Percentiles rank a stretch among this genome's conserved stretches.
Evolutionary conservation across 1,140 invertebrate species (phyloP).

Genomic region (Subanguina moxae): DNA sequence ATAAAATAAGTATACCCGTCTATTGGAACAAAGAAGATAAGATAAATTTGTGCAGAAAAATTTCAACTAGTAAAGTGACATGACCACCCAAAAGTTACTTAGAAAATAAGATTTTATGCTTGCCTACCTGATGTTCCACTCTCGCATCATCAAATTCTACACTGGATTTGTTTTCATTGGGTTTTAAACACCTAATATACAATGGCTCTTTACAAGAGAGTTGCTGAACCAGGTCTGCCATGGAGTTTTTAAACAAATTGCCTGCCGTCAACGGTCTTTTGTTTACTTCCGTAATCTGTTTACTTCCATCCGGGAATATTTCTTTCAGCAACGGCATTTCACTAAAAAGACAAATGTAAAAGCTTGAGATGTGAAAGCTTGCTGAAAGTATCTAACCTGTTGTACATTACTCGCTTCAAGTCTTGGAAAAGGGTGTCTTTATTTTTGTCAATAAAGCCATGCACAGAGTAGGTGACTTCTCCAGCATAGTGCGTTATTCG

Average conservation of each 20-base stretch:
- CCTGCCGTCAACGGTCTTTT: conserved; percentile 48
- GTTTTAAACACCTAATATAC: conserved; percentile 74
- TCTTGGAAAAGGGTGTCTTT: conserved; percentile 72
- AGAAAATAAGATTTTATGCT: conserved; percentile 64
- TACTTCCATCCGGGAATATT: conserved; percentile 32
- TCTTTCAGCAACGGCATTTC: conserved; percentile 68
- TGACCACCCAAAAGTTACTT: conserved; percentile 68
- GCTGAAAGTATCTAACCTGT: conserved; percentile 65
- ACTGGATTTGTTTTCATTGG: conserved; percentile 72
- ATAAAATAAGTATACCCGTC: not conserved
- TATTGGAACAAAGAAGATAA: not conserved
- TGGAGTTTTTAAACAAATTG: conserved; percentile 47
- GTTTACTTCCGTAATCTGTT: conserved; percentile 66
- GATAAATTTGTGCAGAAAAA: conserved; percentile 61
- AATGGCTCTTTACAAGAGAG: conserved; percentile 69
- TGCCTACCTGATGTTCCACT: conserved; percentile 66
- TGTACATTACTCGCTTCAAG: conserved; percentile 71
- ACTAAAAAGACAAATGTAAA: conserved; percentile 54
- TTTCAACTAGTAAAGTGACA: conserved; percentile 68
- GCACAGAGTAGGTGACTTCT: conserved; percentile 68
- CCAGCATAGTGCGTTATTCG: conserved; percentile 73
- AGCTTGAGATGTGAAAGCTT: conserved; percentile 60
- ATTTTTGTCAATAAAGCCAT: conserved; percentile 75
- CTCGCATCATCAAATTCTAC: conserved; percentile 72
- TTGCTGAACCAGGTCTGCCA: conserved; percentile 46